A percentile compares a stretch with the other conserved stretches of the same genome.
Conservation (phyloP, 2,888 invertebrate species). For the Apotomis turbidana region DNA sequence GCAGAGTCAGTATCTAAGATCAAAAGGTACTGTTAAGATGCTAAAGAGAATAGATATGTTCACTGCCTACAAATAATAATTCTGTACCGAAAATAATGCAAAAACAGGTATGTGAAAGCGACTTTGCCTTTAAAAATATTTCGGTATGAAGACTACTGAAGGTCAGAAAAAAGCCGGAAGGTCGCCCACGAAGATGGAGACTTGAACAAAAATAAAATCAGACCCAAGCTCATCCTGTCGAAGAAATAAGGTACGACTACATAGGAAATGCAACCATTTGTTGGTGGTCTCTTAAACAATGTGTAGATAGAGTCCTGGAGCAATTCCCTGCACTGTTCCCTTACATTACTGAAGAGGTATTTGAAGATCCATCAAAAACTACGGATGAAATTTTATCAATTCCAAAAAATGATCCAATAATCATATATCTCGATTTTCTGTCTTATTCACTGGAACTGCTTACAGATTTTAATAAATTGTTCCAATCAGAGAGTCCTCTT, state of each 20-base stretch:
- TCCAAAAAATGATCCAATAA: conserved; percentile 7
- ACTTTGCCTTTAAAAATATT: too few species aligned
- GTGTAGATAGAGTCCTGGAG: conserved; percentile 19
- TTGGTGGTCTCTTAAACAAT: conserved; percentile 27
- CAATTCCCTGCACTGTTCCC: conserved; percentile 8
- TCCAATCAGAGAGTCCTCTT: conserved; percentile 14
- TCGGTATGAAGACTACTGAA: too few species aligned
- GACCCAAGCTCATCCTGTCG: too few species aligned
- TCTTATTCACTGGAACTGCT: conserved; percentile 18
- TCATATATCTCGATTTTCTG: conserved; percentile 15
- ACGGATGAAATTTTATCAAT: conserved; percentile 15
- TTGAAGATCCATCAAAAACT: conserved; percentile 16
- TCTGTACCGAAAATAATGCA: conserved; percentile 4
- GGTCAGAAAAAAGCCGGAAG: too few species aligned
- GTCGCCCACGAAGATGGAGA: too few species aligned
- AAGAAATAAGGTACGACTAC: too few species aligned
- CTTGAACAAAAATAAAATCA: too few species aligned
- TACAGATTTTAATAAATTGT: conserved; percentile 8
- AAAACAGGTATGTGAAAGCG: too few species aligned
- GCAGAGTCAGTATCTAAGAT: conserved; percentile 43
- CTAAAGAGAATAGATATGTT: too few species aligned
- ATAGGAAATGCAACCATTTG: conserved; percentile 5
- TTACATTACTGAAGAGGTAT: conserved; percentile 12
- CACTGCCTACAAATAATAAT: conserved; percentile 43
- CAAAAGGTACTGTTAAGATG: too few species aligned